Conservation (phyloP, 1,140 invertebrate genomes). For the Drosophila ogumai region DNA sequence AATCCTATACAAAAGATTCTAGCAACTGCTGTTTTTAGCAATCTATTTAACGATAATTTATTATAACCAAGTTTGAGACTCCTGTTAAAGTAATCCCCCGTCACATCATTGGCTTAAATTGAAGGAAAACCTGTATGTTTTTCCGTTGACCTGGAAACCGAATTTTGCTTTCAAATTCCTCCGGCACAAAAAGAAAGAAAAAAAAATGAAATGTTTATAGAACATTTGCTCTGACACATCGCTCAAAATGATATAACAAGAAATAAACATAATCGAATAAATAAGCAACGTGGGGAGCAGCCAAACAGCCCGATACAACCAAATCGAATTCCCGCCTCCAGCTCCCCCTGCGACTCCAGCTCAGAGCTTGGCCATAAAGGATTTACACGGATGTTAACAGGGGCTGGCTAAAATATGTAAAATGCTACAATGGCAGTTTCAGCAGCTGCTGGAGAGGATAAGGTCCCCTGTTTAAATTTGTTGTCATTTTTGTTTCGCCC, state of each 20-base stretch:
- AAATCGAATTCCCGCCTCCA: slow-evolving; percentile 68
- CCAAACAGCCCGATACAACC: slow-evolving; percentile 34
- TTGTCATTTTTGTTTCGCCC: slow-evolving; percentile 60
- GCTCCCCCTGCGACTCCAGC: not conserved
- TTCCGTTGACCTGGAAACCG: slow-evolving; percentile 32
- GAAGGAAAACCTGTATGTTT: slow-evolving; percentile 7
- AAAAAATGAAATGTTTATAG: slow-evolving; percentile 49
- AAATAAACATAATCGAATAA: slow-evolving; percentile 82
- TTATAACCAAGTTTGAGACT: not conserved
- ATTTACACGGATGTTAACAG: slow-evolving; percentile 78
- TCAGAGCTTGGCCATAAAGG: slow-evolving; percentile 72
- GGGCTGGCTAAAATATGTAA: slow-evolving; percentile 72
- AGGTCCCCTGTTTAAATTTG: slow-evolving; percentile 66
- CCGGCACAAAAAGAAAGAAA: not conserved
- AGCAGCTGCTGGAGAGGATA: slow-evolving; percentile 5
- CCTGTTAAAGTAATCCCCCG: slow-evolving; percentile 2
- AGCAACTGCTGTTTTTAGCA: not conserved
- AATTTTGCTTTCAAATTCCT: not conserved
- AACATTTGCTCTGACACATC: slow-evolving; percentile 47
- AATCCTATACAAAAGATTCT: slow-evolving; percentile 1
- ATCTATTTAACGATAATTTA: not conserved
- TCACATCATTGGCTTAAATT: slow-evolving; percentile 5
- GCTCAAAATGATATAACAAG: slow-evolving; percentile 54
- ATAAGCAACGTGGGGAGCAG: slow-evolving; percentile 52
- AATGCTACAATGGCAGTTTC: slow-evolving; percentile 56